Percentiles rank a stretch among this genome's conserved stretches.
These are phyloP conservation scores for Tridacna gigas DNA, from an alignment of 2,888 invertebrate species.

Conservation along the genomic window DNA sequence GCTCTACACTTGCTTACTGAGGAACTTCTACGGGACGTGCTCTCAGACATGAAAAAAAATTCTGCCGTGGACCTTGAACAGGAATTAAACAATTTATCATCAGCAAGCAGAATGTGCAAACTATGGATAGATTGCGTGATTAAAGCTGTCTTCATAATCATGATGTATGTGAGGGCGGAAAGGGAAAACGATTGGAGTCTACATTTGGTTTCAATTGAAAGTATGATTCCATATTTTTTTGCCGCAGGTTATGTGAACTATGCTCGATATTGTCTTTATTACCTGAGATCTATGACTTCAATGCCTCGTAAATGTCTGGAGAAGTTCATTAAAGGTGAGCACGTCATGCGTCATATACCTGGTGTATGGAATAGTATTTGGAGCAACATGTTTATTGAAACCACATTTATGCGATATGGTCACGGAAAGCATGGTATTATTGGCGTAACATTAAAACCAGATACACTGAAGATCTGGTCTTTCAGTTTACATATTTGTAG, in stretches of 20 bases:
- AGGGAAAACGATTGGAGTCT: slow-evolving; percentile 63
- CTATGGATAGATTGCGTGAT: slow-evolving; percentile 63
- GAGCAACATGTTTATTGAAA: slow-evolving; percentile 69
- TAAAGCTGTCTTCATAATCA: slow-evolving; percentile 65
- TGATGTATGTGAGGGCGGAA: slow-evolving; percentile 60
- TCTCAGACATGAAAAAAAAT: neutral
- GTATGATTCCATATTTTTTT: slow-evolving; percentile 68
- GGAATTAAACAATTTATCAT: slow-evolving; percentile 32
- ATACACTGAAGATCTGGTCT: slow-evolving; percentile 64
- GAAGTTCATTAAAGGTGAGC: slow-evolving; percentile 57
- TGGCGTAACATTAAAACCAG: slow-evolving; percentile 67
- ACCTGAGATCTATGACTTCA: slow-evolving; percentile 60
- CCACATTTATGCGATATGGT: slow-evolving; percentile 71
- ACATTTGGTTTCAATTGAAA: slow-evolving; percentile 55
- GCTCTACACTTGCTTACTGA: slow-evolving; percentile 42
- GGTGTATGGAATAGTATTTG: slow-evolving; percentile 70
- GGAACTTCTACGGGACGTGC: slow-evolving; percentile 18
- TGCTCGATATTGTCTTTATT: slow-evolving; percentile 64
- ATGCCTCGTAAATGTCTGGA: slow-evolving; percentile 45
- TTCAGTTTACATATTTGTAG: slow-evolving; percentile 61
- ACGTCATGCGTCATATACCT: slow-evolving; percentile 62
- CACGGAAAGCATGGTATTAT: slow-evolving; percentile 71
- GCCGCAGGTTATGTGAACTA: slow-evolving; percentile 65
- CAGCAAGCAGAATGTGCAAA: slow-evolving; percentile 20
- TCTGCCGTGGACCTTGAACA: slow-evolving; percentile 40